Percentiles rank a stretch among this genome's conserved stretches.
phyloP scores from a whole-genome alignment of 2,113 vertebrate species.

The Shinisaurus crocodilurus region DNA sequence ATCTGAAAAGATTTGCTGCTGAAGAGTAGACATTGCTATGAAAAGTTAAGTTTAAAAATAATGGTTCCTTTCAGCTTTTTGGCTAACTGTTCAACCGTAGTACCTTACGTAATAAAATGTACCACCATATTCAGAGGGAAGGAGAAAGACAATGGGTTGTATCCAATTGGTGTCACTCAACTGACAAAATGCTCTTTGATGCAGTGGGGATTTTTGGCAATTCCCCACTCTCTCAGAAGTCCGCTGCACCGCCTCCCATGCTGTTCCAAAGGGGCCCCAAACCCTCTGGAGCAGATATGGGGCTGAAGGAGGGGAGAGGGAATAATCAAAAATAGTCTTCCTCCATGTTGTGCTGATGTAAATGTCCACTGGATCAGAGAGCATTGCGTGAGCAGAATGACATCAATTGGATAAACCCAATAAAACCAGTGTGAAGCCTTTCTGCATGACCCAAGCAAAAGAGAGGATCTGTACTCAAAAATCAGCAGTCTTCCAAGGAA shows the following conservation, averaged over 20 bases:
- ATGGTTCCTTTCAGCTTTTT: background rate
- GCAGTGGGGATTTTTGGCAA: background rate
- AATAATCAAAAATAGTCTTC: background rate
- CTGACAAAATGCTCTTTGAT: background rate
- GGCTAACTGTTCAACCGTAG: background rate
- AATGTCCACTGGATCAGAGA: background rate
- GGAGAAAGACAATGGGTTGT: background rate
- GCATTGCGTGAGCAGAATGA: background rate
- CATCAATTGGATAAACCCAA: background rate
- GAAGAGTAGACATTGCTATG: background rate
- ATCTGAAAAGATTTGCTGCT: background rate
- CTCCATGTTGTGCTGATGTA: too few relatives aligned
- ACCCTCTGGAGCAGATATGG: background rate
- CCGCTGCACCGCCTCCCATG: background rate
- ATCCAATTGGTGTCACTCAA: background rate
- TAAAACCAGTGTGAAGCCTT: background rate
- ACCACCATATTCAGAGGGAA: background rate
- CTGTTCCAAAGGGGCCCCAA: background rate
- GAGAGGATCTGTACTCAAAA: background rate
- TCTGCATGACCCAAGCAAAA: background rate
- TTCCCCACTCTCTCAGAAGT: background rate
- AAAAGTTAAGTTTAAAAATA: background rate
- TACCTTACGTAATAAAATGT: background rate
- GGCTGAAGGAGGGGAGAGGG: too few relatives aligned
- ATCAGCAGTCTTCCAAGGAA: background rate